These are phyloP conservation scores for Thaleichthys pacificus DNA, from an alignment of 2,797 vertebrate species.

Conservation along the genomic window DNA sequence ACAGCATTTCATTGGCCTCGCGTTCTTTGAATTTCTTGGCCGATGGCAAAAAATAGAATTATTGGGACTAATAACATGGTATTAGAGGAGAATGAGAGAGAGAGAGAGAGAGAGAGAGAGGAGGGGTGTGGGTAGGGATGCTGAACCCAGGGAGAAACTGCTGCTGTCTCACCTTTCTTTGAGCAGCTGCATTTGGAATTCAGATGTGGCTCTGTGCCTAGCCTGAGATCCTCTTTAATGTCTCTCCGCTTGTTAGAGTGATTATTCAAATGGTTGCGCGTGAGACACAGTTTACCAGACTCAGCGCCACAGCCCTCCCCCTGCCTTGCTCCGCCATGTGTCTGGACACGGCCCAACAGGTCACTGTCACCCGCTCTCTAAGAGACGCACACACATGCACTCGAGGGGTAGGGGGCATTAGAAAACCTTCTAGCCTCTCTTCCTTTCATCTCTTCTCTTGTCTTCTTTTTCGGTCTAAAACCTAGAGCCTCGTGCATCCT, in stretches of 20 bases:
- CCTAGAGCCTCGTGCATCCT: slow-evolving; percentile 10
- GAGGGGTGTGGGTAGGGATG: neutral
- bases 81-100: neutral
- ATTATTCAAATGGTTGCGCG: slow-evolving; percentile 79
- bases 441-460: slow-evolving; percentile 4
- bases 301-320: slow-evolving; percentile 16
- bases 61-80: slow-evolving; percentile 17
- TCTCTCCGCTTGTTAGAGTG: slow-evolving; percentile 77
- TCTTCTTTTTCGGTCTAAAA: slow-evolving; percentile 35
- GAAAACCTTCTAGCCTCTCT: too few species aligned
- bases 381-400: slow-evolving; percentile 19
- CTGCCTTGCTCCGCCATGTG: slow-evolving; percentile 40
- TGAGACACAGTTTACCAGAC: slow-evolving; percentile 77
- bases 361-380: slow-evolving; percentile 62
- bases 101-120: too few species aligned
- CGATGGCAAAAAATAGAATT: neutral
- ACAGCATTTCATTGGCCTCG: neutral
- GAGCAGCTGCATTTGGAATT: slow-evolving; percentile 69
- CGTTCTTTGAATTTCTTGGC: slow-evolving; percentile 3
- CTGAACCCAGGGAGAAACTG: slow-evolving; percentile 27
- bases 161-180: slow-evolving; percentile 48
- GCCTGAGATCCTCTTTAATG: slow-evolving; percentile 65
- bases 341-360: slow-evolving; percentile 69
- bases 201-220: slow-evolving; percentile 63
- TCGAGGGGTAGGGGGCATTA: too few species aligned